A percentile compares a stretch with the other conserved stretches of the same genome.
Conservation (phyloP, 2,113 vertebrate genomes). For the Ceuthmochares aereus region DNA sequence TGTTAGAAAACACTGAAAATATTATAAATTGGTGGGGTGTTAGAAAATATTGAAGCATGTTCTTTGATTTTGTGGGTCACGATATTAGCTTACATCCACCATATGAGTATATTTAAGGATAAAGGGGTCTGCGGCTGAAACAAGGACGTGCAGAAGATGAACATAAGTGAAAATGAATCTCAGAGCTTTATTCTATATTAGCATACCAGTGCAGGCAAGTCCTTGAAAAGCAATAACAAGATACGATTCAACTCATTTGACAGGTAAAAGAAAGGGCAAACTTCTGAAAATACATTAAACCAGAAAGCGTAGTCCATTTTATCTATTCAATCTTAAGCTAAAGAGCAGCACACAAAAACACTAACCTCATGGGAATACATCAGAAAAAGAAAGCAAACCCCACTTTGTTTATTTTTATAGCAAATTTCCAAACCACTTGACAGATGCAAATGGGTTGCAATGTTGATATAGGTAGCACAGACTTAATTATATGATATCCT, state of each 20-base stretch:
- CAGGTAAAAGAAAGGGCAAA: constrained; percentile 19
- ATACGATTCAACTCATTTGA: neutral
- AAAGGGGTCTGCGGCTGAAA: neutral
- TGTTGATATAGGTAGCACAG: neutral
- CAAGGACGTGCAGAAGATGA: neutral
- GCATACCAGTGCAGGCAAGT: neutral
- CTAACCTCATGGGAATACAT: neutral
- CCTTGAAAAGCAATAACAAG: neutral
- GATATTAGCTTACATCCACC: neutral
- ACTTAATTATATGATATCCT: neutral
- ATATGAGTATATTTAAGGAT: neutral
- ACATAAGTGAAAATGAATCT: neutral
- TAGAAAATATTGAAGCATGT: neutral
- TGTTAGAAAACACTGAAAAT: neutral
- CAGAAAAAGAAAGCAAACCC: neutral
- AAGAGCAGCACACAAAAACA: neutral
- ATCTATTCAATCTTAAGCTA: neutral
- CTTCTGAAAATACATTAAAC: neutral
- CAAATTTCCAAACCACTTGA: neutral
- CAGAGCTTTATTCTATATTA: neutral
- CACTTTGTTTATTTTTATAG: neutral
- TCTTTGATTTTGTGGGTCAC: neutral
- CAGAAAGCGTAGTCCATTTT: neutral
- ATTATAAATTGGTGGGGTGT: neutral
- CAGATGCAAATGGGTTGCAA: neutral